Base-by-base conservation (phyloP, 2,888 invertebrate species). In the Acanthosoma haemorrhoidale region DNA sequence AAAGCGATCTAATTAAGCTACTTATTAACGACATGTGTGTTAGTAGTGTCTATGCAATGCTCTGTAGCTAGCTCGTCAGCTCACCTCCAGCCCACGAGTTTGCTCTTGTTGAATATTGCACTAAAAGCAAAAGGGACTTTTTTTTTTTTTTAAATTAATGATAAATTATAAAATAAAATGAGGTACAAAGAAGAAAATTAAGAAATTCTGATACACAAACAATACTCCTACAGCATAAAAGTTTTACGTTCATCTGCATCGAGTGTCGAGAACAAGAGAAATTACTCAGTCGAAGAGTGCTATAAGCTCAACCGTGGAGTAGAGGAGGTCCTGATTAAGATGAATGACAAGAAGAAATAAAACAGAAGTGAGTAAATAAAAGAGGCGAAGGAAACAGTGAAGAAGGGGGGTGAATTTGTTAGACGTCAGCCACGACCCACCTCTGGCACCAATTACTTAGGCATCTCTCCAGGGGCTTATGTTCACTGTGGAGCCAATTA, bases 371-470 rank as follows among this genome's bases (percentile, higher is more conserved):
- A 51, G 51, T 51, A 25, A 51, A 51, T 51, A 51, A 25, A 16
- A 51, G 51, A 51, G 29, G 29, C 18, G 21, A 25, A 43, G 29
- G 51, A 18, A 25, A 25, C 25, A 43, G 25, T 29, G 25, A 51
- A 51, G 51, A 25, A 51, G 29, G n/a, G n/a, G 25, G 25, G 51
- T 51, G 51, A 51, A 51, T 51, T 51, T 51, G 51, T 51, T 51
- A 51, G 51, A 25, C 25, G 51, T 51, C 51, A 51, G 29, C 51
- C 51, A 3, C 5, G 25, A 25, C 13, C 13, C 51, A n/a, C 25
- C 51, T 51, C 51, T 25, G 25, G n/a, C 51, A n/a, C 51, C 51
- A 51, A 51, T 51, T 51, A 51, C 51, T 51, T 51, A 51, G n/a
- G n/a, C n/a, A n/a, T n/a, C n/a, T n/a, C n/a, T n/a, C n/a, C n/a